A percentile compares a stretch with the other conserved stretches of the same genome.
phyloP scores from a whole-genome alignment of 2,797 vertebrate genomes.

The Pseudochaenichthys georgianus region DNA sequence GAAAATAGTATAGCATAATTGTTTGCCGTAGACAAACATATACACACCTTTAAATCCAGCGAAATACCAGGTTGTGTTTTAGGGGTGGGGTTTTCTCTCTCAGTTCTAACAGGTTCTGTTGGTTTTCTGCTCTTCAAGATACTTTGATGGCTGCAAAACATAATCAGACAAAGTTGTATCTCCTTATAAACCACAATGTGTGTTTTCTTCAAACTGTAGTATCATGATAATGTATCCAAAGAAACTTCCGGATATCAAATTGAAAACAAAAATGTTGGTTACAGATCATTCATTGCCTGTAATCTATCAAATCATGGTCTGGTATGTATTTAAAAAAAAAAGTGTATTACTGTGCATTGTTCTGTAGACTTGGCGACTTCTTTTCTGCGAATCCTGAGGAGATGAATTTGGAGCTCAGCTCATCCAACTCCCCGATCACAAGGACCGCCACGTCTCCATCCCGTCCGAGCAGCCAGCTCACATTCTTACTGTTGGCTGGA shows the following conservation, averaged over 20 bases:
- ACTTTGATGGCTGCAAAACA: constrained; percentile 74
- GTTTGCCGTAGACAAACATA: background rate
- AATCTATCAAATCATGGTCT: background rate
- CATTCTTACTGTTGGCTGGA: constrained; percentile 82
- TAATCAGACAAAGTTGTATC: background rate
- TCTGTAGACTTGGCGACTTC: constrained; percentile 66
- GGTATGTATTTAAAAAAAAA: background rate
- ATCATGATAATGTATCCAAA: background rate
- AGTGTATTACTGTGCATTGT: constrained; percentile 71
- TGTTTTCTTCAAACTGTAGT: background rate
- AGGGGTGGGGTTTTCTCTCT: constrained; percentile 70
- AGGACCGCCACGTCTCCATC: constrained; percentile 85
- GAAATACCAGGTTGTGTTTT: constrained; percentile 69
- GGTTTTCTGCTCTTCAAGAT: constrained; percentile 73
- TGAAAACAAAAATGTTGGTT: background rate
- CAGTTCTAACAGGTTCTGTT: constrained; percentile 66
- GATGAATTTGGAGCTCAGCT: constrained; percentile 82
- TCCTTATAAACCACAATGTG: background rate
- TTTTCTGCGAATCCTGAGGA: constrained; percentile 76
- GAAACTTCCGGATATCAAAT: background rate
- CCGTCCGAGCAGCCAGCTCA: constrained; percentile 84
- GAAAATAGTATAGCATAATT: background rate
- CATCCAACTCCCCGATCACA: constrained; percentile 84
- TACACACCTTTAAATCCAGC: constrained; percentile 79
- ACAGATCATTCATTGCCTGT: background rate